Percentiles rank a stretch among this genome's conserved stretches.
Conservation (phyloP, 2,888 invertebrate species). For the Drosophila ochracea region DNA sequence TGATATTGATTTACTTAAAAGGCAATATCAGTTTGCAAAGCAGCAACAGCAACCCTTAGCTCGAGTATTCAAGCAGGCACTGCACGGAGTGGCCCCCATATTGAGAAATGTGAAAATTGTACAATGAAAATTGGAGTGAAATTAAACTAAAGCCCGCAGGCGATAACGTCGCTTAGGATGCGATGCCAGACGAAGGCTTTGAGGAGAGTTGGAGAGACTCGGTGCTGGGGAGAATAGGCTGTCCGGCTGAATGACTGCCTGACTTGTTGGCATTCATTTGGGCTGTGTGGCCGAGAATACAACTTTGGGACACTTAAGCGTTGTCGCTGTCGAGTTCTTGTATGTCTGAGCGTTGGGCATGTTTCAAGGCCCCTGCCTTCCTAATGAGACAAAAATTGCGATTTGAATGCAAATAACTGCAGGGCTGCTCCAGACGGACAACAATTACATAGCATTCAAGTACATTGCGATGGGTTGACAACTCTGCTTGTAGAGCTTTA, state of each 20-base stretch:
- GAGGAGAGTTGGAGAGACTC: not conserved
- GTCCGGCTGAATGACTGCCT: conserved; percentile 47
- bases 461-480: conserved; percentile 31
- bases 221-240: conserved; percentile 18
- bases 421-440: conserved; percentile 74
- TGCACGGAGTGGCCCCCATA: conserved; percentile 30
- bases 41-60: conserved; percentile 60
- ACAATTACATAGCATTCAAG: conserved; percentile 70
- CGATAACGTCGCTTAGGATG: conserved; percentile 54
- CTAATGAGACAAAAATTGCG: conserved; percentile 80
- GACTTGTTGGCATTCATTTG: conserved; percentile 77
- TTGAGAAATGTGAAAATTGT: conserved; percentile 77
- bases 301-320: conserved; percentile 80
- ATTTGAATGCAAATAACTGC: conserved; percentile 81
- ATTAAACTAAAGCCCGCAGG: conserved; percentile 75
- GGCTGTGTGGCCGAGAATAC: conserved; percentile 54
- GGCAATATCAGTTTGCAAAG: conserved; percentile 74
- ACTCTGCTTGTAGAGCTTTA: conserved; percentile 10
- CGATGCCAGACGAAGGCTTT: conserved; percentile 6
- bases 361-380: conserved; percentile 55
- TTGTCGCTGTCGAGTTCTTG: conserved; percentile 32
- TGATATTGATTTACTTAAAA: conserved; percentile 77
- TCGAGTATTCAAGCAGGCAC: conserved; percentile 10
- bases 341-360: conserved; percentile 43
- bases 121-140: conserved; percentile 79